phyloP scores from a whole-genome alignment of 2,888 invertebrate species.

The Drepana falcataria region DNA sequence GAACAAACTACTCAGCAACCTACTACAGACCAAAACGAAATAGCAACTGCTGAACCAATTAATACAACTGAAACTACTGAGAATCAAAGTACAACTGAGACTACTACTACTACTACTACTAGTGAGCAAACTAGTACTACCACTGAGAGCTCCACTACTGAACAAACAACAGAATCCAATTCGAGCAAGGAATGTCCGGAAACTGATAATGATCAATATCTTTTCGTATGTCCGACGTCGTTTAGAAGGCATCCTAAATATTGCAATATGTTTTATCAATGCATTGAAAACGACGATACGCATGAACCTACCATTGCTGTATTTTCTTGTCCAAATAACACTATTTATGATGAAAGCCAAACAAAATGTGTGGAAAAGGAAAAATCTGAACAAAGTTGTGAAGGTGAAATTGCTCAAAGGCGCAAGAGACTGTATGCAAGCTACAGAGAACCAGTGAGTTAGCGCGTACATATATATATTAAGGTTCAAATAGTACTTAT shows the following conservation, averaged over 20 bases:
- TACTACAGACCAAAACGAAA: conserved; percentile 8
- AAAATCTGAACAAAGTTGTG: conserved; percentile 77
- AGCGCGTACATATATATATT: not conserved
- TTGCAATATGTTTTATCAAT: conserved; percentile 91
- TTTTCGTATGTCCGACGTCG: conserved; percentile 88
- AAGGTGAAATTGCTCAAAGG: conserved; percentile 74
- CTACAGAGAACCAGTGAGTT: conserved; percentile 79
- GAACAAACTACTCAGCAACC: conserved; percentile 15
- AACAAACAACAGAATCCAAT: conserved; percentile 23
- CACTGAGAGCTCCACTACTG: conserved; percentile 18
- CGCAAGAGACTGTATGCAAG: conserved; percentile 72
- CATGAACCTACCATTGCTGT: conserved; percentile 86
- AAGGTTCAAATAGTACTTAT: not conserved
- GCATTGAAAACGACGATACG: conserved; percentile 81
- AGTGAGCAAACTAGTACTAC: conserved; percentile 22
- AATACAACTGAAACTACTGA: conserved; percentile 23
- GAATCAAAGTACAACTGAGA: conserved; percentile 10
- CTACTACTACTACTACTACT: conserved; percentile 12
- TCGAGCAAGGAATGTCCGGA: conserved; percentile 67
- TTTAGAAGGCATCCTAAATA: conserved; percentile 90
- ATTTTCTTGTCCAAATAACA: conserved; percentile 87
- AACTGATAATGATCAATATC: conserved; percentile 83
- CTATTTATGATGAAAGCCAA: conserved; percentile 85
- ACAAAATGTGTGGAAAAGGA: conserved; percentile 84
- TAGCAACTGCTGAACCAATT: conserved; percentile 13